Percentiles rank a stretch among this genome's conserved stretches.
Conservation (phyloP, 2,888 invertebrate species). For the Kryphioiulus occultus region DNA sequence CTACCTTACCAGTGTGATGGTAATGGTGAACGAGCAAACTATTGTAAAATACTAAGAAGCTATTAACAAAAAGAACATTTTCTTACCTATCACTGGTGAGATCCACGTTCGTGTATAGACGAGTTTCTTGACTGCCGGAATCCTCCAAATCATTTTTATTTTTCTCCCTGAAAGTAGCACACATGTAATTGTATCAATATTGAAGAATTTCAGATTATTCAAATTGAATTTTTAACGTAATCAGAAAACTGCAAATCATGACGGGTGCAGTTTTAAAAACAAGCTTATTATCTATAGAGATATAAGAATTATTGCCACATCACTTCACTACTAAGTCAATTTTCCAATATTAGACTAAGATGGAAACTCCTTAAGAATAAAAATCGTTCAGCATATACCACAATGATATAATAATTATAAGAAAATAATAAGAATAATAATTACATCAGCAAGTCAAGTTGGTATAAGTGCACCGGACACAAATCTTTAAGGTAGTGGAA, state of each 20-base stretch:
- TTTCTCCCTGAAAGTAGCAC: slow-evolving; percentile 10
- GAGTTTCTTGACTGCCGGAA: neutral
- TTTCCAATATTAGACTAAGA: neutral
- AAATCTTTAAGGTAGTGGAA: neutral
- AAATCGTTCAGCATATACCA: too few relatives aligned
- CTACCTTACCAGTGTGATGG: too few relatives aligned
- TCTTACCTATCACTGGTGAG: neutral
- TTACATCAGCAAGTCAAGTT: neutral
- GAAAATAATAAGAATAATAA: neutral
- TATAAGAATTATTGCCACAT: neutral
- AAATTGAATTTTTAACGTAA: neutral
- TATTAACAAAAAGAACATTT: neutral
- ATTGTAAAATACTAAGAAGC: neutral
- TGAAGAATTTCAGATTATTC: neutral
- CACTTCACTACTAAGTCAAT: neutral
- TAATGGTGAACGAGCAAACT: too few relatives aligned
- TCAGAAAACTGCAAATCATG: neutral
- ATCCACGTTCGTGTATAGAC: neutral
- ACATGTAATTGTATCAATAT: neutral
- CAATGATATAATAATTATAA: neutral
- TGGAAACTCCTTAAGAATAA: too few relatives aligned
- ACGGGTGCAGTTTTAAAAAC: neutral
- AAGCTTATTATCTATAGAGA: neutral
- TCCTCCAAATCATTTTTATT: neutral
- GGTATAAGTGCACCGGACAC: neutral